phyloP scores from a whole-genome alignment of 1,140 invertebrate genomes.

The Cydia strobilella region DNA sequence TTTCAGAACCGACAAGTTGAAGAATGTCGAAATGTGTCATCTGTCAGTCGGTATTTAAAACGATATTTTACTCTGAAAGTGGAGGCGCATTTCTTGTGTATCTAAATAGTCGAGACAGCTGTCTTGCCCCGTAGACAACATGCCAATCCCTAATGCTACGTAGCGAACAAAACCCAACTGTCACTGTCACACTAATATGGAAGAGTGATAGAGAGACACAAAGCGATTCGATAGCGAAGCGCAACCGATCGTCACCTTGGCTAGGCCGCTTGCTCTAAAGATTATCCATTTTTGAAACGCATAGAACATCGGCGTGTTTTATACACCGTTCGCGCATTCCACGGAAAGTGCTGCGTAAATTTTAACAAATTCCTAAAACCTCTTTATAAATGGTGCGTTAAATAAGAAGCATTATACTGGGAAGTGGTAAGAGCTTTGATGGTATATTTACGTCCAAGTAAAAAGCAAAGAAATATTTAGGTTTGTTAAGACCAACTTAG shows the following conservation, averaged over 20 bases:
- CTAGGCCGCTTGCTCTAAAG: no score
- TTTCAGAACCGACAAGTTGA: slow-evolving; percentile 77
- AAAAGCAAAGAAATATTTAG: background rate
- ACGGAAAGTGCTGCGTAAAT: slow-evolving; percentile 24
- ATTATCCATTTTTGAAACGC: slow-evolving; percentile 53
- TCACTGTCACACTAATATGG: no score
- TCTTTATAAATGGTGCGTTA: slow-evolving; percentile 23
- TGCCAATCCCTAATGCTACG: no score
- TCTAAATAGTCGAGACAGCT: slow-evolving; percentile 70
- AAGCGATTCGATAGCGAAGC: no score
- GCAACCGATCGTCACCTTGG: no score
- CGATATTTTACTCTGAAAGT: slow-evolving; percentile 75
- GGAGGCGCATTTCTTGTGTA: slow-evolving; percentile 55
- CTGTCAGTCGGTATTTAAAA: slow-evolving; percentile 78
- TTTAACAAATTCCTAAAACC: slow-evolving; percentile 30
- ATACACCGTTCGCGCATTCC: slow-evolving; percentile 32
- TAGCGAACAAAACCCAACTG: no score
- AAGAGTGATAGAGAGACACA: no score
- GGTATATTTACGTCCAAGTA: slow-evolving; percentile 8
- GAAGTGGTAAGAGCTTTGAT: slow-evolving; percentile 10
- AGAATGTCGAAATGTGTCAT: slow-evolving; percentile 80
- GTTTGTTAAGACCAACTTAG: background rate
- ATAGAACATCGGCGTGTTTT: slow-evolving; percentile 55
- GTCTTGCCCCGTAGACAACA: no score
- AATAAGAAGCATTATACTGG: slow-evolving; percentile 21